Conservation (phyloP, 2,888 invertebrate species). For the Megamerina dolium region DNA sequence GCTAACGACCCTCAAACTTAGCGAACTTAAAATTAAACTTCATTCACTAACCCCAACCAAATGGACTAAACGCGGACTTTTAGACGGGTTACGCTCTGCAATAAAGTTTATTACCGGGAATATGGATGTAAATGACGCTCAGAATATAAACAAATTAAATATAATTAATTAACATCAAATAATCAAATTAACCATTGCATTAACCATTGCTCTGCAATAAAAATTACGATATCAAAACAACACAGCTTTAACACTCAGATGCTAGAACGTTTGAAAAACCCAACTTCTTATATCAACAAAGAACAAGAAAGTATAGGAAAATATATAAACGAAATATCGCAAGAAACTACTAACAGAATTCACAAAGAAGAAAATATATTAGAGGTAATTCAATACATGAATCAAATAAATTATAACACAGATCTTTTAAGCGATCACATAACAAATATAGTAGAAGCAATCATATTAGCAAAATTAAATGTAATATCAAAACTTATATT, state of each 20-base stretch:
- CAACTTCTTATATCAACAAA: slow-evolving; percentile 1
- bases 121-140: slow-evolving; percentile 15
- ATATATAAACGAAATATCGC: slow-evolving; percentile 7
- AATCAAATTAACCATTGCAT: slow-evolving; percentile 6
- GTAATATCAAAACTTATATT: slow-evolving; percentile 18
- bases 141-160: too few species aligned
- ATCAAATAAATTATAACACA: slow-evolving; percentile 9
- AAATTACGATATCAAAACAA: slow-evolving; percentile 6
- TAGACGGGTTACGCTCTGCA: slow-evolving; percentile 14
- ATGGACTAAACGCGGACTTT: slow-evolving; percentile 13
- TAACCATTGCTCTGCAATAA: background rate
- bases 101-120: slow-evolving; percentile 20
- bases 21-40: slow-evolving; percentile 10
- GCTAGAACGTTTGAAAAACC: background rate
- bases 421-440: slow-evolving; percentile 5
- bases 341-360: too few species aligned
- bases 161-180: slow-evolving; percentile 9
- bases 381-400: too few species aligned
- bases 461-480: slow-evolving; percentile 17
- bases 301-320: slow-evolving; percentile 3
- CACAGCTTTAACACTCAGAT: slow-evolving; percentile 12
- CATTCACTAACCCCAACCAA: too few species aligned
- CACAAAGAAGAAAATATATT: too few species aligned
- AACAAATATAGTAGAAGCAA: slow-evolving; percentile 15
- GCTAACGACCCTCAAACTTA: slow-evolving; percentile 9